Conservation (phyloP, 2,888 invertebrate genomes). For the Megastigmus dorsalis region DNA sequence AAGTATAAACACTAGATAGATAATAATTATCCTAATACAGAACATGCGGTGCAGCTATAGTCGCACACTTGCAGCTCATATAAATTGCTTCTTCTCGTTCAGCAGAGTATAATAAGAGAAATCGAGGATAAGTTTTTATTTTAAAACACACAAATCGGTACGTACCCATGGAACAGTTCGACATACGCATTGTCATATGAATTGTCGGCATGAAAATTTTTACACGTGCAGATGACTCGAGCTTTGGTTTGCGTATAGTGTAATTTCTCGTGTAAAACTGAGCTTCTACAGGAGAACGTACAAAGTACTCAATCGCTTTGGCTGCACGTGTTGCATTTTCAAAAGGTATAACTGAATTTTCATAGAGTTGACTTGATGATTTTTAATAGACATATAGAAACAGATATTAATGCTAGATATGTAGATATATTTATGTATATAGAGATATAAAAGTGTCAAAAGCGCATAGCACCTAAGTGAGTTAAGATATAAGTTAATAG, state of each 20-base stretch:
- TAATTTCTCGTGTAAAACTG: no score
- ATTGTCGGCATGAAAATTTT: no score
- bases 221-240: no score
- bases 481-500: conserved; percentile 13
- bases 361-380: conserved; percentile 5
- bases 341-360: conserved; percentile 32
- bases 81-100: conserved; percentile 5
- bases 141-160: conserved; percentile 34
- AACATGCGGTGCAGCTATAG: conserved; percentile 51
- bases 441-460: conserved; percentile 38
- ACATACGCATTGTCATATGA: conserved; percentile 29
- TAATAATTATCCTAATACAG: conserved; percentile 39
- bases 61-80: conserved; percentile 46
- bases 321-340: no score
- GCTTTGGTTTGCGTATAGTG: no score
- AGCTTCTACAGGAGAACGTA: no score
- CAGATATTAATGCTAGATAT: background rate
- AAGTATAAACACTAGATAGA: no score
- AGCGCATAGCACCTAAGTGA: conserved; percentile 49
- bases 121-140: background rate
- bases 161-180: conserved; percentile 41
- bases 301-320: no score
- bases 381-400: conserved; percentile 6
- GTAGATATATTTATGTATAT: background rate
- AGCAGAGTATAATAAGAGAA: conserved; percentile 11